Percentiles rank a stretch among this genome's conserved stretches.
phyloP scores from a whole-genome alignment of 2,113 vertebrate genomes.

The Cygnus atratus region DNA sequence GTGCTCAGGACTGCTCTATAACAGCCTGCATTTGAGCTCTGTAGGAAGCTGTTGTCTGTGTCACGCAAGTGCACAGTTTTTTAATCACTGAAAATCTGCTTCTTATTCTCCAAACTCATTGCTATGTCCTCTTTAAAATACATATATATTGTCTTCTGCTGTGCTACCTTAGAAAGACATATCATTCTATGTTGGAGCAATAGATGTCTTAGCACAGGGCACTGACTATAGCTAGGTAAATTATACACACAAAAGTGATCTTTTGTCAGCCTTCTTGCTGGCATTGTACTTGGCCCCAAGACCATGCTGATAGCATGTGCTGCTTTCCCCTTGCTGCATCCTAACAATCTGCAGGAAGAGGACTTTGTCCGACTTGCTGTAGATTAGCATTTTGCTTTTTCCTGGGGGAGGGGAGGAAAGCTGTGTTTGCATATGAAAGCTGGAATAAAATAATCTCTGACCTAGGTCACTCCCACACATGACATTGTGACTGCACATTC shows the following conservation, averaged over 20 bases:
- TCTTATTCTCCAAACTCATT: not conserved
- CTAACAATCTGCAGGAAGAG: not conserved
- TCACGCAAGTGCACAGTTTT: not conserved
- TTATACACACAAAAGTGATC: not conserved
- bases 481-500: not conserved
- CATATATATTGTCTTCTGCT: not conserved
- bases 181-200: not conserved
- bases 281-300: not conserved
- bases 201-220: not conserved
- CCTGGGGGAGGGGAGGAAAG: not conserved
- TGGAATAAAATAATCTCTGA: not conserved
- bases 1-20: not conserved
- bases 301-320: not conserved
- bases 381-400: not conserved
- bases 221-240: not conserved
- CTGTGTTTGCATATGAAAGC: not conserved
- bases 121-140: not conserved
- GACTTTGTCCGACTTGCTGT: not conserved
- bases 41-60: not conserved
- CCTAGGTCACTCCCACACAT: not conserved
- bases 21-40: not conserved
- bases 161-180: not conserved
- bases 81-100: not conserved
- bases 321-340: not conserved
- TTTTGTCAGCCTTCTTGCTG: not conserved